Evolutionary conservation across 1,140 invertebrate species (phyloP).

Genomic region (Palaemon carinicauda): DNA sequence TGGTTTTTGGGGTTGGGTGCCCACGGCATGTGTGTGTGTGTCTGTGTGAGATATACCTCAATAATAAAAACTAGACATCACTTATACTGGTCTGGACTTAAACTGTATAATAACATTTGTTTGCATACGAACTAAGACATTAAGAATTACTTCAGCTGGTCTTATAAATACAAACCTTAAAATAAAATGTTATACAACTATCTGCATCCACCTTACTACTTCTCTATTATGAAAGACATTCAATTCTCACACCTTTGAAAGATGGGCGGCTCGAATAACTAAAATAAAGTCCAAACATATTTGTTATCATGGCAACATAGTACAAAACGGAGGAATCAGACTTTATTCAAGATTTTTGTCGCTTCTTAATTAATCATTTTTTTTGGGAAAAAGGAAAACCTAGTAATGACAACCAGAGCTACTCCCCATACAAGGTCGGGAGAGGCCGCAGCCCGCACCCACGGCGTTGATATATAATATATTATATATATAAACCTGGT

Average conservation of each 20-base stretch:
- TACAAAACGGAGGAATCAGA: not conserved
- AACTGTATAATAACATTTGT: not conserved
- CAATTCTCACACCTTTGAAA: slow-evolving; percentile 32
- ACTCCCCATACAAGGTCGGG: not conserved
- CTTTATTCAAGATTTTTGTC: not conserved
- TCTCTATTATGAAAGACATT: slow-evolving; percentile 40
- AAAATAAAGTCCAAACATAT: not conserved
- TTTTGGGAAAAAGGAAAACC: not conserved
- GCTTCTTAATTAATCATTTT: not conserved
- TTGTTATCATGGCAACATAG: no score
- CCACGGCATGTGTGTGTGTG: not conserved
- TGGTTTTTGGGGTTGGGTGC: not conserved
- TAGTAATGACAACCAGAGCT: not conserved
- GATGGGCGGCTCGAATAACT: slow-evolving; percentile 40
- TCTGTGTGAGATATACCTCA: not conserved
- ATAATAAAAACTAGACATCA: not conserved
- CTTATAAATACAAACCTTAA: not conserved
- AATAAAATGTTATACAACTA: slow-evolving; percentile 9
- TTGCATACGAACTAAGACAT: not conserved
- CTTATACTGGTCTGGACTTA: not conserved
- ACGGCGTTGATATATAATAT: not conserved
- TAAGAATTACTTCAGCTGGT: not conserved
- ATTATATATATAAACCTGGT: not conserved
- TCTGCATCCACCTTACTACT: slow-evolving; percentile 23
- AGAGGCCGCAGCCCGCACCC: no score